Percentiles rank a stretch among this genome's conserved stretches.
Conservation (phyloP, 2,888 invertebrate species). For the Morinoia aosen region DNA sequence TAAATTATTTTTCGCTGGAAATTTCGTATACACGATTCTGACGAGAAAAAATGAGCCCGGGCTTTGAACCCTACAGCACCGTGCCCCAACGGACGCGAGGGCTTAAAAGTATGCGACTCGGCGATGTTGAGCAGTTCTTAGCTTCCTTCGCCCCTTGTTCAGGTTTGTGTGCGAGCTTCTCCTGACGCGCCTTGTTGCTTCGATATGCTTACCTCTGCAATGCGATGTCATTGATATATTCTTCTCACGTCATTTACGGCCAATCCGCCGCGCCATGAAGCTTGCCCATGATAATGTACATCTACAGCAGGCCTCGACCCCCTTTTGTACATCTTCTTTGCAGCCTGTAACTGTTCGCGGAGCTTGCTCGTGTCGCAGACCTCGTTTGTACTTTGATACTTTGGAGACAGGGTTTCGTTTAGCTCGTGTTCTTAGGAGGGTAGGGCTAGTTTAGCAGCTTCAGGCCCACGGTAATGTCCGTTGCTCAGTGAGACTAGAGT, state of each 20-base stretch:
- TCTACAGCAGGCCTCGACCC: neutral
- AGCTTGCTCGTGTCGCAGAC: slow-evolving; percentile 20
- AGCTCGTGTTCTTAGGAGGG: slow-evolving; percentile 8
- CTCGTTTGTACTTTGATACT: slow-evolving; percentile 43
- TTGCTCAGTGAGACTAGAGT: slow-evolving; percentile 46
- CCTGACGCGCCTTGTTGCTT: neutral
- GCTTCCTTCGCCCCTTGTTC: neutral
- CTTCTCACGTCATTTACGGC: neutral
- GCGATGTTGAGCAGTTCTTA: neutral
- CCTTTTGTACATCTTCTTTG: neutral
- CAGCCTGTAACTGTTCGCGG: neutral
- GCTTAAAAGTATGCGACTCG: neutral
- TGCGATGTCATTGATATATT: neutral
- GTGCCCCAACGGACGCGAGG: neutral
- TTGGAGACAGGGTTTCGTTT: slow-evolving; percentile 48
- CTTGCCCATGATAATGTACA: neutral
- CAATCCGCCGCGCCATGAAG: neutral
- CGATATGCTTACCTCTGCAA: slow-evolving; percentile 2
- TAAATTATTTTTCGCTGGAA: neutral
- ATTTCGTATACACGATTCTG: neutral
- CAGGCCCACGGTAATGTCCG: slow-evolving; percentile 25
- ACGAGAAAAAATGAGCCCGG: neutral
- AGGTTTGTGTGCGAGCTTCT: neutral
- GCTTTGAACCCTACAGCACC: neutral
- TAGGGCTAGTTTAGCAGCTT: slow-evolving; percentile 24